These are phyloP conservation scores for Suricata suricatta DNA, from an alignment of 2,113 vertebrate species.

Conservation along the genomic window DNA sequence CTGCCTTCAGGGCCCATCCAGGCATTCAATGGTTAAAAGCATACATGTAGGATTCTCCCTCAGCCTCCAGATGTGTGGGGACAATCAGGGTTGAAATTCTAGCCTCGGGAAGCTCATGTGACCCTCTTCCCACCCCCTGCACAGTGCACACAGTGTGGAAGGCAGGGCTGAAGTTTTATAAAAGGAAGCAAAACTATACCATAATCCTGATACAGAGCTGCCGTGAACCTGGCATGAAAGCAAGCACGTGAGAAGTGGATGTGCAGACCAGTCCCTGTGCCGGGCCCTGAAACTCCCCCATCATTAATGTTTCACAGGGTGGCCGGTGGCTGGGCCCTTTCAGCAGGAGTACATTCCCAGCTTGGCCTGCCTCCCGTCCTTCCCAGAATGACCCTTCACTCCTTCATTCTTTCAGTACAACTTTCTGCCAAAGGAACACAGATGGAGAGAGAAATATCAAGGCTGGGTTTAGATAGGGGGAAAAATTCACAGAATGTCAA, in stretches of 20 bases:
- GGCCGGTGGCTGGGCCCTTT: not conserved
- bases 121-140: not conserved
- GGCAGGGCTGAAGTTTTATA: not conserved
- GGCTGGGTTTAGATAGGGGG: constrained; percentile 45
- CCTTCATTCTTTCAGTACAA: constrained; percentile 54
- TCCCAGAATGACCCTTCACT: constrained; percentile 56
- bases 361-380: not conserved
- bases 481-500: constrained; percentile 36
- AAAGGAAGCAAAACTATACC: not conserved
- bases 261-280: not conserved
- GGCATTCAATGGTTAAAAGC: not conserved
- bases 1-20: not conserved
- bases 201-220: not conserved
- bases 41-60: not conserved
- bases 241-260: not conserved
- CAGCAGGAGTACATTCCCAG: not conserved
- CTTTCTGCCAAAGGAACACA: constrained; percentile 65
- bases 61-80: not conserved
- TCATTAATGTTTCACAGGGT: not conserved
- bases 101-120: not conserved
- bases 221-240: not conserved
- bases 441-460: constrained; percentile 54
- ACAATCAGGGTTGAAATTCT: not conserved
- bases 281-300: not conserved
- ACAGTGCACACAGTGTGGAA: not conserved